Evolutionary conservation across 2,113 vertebrate species (phyloP).

Genomic region (Syngnathus typhle): DNA sequence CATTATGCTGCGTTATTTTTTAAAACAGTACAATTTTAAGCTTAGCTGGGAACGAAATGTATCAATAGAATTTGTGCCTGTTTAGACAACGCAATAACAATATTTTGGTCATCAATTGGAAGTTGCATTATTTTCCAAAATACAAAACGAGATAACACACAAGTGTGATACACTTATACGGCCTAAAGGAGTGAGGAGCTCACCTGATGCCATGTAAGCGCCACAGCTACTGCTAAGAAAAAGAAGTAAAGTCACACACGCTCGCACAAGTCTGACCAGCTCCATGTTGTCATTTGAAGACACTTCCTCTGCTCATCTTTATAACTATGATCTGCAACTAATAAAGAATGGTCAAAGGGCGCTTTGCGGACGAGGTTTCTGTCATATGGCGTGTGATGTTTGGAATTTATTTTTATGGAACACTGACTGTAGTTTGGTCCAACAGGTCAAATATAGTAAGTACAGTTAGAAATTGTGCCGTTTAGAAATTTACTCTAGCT

Average conservation of each 20-base stretch:
- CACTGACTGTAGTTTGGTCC: neutral
- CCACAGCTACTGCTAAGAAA: slow-evolving; percentile 35
- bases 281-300: slow-evolving; percentile 41
- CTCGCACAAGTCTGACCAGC: slow-evolving; percentile 19
- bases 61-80: neutral
- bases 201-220: slow-evolving; percentile 33
- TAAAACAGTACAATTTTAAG: neutral
- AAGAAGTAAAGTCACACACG: slow-evolving; percentile 41
- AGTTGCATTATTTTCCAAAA: neutral
- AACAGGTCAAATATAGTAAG: neutral
- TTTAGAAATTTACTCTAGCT: neutral
- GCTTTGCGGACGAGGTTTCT: slow-evolving; percentile 13
- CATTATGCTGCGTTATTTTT: neutral
- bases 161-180: neutral
- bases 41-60: neutral
- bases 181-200: slow-evolving; percentile 4
- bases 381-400: neutral
- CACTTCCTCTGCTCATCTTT: slow-evolving; percentile 42
- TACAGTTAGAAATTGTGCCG: neutral
- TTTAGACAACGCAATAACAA: neutral
- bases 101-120: neutral
- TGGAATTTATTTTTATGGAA: neutral
- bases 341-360: slow-evolving; percentile 70
- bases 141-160: neutral
- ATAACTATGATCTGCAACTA: slow-evolving; percentile 26